A percentile compares a stretch with the other conserved stretches of the same genome.
These are phyloP conservation scores for Carcina quercana DNA, from an alignment of 2,888 invertebrate genomes.

Conservation along the genomic window DNA sequence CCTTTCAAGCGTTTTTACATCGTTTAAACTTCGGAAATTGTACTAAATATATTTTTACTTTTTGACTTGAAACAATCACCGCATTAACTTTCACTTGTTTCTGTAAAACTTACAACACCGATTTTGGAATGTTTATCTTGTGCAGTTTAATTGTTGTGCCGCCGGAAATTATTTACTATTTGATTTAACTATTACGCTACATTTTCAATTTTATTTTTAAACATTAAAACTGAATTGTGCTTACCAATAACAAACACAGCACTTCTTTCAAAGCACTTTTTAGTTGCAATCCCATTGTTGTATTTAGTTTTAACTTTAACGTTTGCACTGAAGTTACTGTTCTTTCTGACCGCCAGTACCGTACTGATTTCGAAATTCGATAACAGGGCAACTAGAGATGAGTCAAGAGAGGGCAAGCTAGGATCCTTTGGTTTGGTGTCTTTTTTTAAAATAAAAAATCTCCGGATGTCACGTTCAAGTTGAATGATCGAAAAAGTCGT, in stretches of 20 bases:
- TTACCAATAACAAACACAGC: conserved; percentile 34
- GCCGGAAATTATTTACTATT: too few relatives aligned
- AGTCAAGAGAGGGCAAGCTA: conserved; percentile 40
- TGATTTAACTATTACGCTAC: too few relatives aligned
- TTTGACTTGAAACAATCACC: conserved; percentile 31
- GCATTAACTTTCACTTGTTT: conserved; percentile 48
- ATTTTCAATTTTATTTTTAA: too few relatives aligned
- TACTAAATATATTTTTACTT: too few relatives aligned
- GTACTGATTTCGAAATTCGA: conserved; percentile 41
- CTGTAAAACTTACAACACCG: too few relatives aligned
- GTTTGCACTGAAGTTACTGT: conserved; percentile 29
- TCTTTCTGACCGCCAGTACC: conserved; percentile 37
- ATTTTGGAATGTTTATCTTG: too few relatives aligned
- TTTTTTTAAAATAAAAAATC: conserved; percentile 31
- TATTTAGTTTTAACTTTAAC: conserved; percentile 26
- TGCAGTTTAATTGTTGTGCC: too few relatives aligned
- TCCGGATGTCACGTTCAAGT: conserved; percentile 65
- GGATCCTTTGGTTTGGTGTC: conserved; percentile 33
- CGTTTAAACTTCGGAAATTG: too few relatives aligned
- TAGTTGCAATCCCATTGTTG: conserved; percentile 27
- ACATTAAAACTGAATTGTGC: conserved; percentile 34
- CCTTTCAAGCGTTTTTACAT: too few relatives aligned
- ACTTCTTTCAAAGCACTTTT: conserved; percentile 25
- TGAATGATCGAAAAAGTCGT: conserved; percentile 51
- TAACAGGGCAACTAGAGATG: conserved; percentile 36